Percentiles rank a stretch among this genome's conserved stretches.
These are phyloP conservation scores for Chironomus riparius DNA, from an alignment of 2,888 invertebrate species.

Conservation along the genomic window DNA sequence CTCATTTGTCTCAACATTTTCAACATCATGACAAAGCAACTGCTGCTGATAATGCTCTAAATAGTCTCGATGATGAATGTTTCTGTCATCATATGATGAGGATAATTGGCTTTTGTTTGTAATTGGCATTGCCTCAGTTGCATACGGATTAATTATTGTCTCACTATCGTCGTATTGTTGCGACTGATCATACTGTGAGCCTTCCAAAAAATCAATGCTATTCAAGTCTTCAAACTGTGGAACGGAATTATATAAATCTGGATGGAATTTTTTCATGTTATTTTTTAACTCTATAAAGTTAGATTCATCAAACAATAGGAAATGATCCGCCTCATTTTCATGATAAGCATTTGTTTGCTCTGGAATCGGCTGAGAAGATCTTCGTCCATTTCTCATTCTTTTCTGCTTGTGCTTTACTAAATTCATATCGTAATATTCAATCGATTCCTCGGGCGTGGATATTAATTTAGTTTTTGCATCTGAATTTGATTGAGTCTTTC, in stretches of 20 bases:
- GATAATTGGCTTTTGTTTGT: background rate
- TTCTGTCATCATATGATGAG: background rate
- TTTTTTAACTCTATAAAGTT: slow-evolving; percentile 3
- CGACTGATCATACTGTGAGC: background rate
- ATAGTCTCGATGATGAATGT: slow-evolving; percentile 13
- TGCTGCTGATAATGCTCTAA: slow-evolving; percentile 18
- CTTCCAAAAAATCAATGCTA: background rate
- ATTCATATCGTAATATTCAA: background rate
- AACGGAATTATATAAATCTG: slow-evolving; percentile 19
- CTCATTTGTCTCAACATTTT: background rate
- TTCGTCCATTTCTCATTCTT: background rate
- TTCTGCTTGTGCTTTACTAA: background rate
- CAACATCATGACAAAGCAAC: background rate
- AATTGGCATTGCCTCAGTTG: background rate
- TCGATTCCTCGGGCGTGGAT: slow-evolving; percentile 5
- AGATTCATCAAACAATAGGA: background rate
- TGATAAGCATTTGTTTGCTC: background rate
- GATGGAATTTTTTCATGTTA: slow-evolving; percentile 17
- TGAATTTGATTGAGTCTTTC: background rate
- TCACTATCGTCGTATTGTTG: background rate
- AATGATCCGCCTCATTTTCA: background rate
- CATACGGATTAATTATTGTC: slow-evolving; percentile 11
- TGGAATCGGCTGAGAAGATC: background rate
- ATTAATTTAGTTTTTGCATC: slow-evolving; percentile 4
- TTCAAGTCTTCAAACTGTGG: slow-evolving; percentile 16